phyloP scores from a whole-genome alignment of 2,113 vertebrate genomes.

The Sphyrna mokarran region DNA sequence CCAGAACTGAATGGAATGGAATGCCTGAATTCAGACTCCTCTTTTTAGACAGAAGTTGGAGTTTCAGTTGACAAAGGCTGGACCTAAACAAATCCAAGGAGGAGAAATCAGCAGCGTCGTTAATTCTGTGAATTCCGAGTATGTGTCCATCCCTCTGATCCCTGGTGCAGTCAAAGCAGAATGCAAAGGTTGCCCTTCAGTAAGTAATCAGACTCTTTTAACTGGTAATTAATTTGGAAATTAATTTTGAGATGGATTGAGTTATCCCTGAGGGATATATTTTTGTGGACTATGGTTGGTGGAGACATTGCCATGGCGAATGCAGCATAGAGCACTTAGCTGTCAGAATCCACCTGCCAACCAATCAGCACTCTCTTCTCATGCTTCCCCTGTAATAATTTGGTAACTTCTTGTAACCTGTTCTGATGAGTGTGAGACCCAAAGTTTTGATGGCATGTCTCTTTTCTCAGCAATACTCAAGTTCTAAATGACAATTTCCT shows the following conservation, averaged over 20 bases:
- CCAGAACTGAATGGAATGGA: not conserved
- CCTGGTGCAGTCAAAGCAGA: slow-evolving; percentile 61
- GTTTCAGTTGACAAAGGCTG: slow-evolving; percentile 62
- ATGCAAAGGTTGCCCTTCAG: slow-evolving; percentile 75
- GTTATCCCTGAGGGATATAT: not conserved
- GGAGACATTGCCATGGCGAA: no score
- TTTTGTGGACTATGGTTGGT: no score
- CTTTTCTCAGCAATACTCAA: no score
- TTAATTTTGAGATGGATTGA: not conserved
- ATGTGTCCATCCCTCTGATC: slow-evolving; percentile 64
- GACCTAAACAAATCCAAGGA: slow-evolving; percentile 63
- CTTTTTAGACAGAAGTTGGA: slow-evolving; percentile 71
- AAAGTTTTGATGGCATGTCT: no score
- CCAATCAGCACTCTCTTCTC: no score
- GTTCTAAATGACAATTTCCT: no score
- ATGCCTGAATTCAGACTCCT: slow-evolving; percentile 56
- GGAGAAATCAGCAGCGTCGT: slow-evolving; percentile 66
- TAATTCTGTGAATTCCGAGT: slow-evolving; percentile 69
- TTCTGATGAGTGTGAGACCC: no score
- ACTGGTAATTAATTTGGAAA: not conserved
- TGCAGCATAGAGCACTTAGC: no score
- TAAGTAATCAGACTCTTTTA: slow-evolving; percentile 56
- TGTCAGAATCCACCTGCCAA: no score
- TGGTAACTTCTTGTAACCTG: no score
- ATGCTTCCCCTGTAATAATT: no score